Percentiles rank a stretch among this genome's conserved stretches.
These are phyloP conservation scores for Pogona vitticeps DNA, from an alignment of 2,113 vertebrate genomes.

Conservation along the genomic window DNA sequence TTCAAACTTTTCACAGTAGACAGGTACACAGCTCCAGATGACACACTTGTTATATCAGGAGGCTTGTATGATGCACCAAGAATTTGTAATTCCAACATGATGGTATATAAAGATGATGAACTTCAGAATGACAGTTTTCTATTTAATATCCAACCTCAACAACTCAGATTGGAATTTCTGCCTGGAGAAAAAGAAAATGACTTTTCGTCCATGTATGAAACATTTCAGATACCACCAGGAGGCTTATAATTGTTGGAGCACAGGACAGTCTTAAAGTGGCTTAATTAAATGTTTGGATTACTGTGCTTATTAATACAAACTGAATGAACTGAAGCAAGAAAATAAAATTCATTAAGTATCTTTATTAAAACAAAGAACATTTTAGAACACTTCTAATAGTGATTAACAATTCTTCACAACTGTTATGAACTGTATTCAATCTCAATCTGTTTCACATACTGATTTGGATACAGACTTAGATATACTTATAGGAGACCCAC, in stretches of 20 bases:
- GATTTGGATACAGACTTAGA: background rate
- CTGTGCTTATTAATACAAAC: background rate
- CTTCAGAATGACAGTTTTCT: constrained; percentile 32
- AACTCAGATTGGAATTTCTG: constrained; percentile 74
- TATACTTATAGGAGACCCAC: background rate
- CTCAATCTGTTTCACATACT: background rate
- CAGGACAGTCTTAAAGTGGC: background rate
- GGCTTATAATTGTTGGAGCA: constrained; percentile 7
- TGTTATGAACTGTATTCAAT: background rate
- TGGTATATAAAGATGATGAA: constrained; percentile 55
- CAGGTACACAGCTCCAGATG: constrained; percentile 65
- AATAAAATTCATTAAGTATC: background rate
- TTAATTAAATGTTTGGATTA: background rate
- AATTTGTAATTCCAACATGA: constrained; percentile 63
- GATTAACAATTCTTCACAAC: background rate
- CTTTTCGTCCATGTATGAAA: constrained; percentile 40
- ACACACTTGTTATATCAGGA: constrained; percentile 77
- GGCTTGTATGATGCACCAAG: constrained; percentile 75
- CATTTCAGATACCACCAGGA: constrained; percentile 35
- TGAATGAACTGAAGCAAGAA: background rate
- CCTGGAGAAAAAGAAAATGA: constrained; percentile 49
- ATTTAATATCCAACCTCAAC: constrained; percentile 50
- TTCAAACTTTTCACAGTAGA: constrained; percentile 54
- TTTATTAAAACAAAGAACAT: background rate
- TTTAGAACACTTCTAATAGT: background rate